Conservation (phyloP, 2,113 vertebrate species). For the Grallaria varia region DNA sequence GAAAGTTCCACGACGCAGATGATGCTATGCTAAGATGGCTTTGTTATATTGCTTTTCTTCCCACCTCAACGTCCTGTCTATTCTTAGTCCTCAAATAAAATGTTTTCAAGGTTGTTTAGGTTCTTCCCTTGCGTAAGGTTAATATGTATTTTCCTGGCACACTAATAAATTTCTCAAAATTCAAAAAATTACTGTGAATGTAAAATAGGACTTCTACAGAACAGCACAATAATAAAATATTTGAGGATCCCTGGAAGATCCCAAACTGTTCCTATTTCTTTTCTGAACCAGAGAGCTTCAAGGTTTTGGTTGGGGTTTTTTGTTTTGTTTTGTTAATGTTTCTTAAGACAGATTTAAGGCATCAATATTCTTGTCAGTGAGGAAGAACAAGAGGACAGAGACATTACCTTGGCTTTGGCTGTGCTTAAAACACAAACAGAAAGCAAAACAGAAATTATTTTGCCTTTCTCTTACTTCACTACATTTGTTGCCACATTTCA, state of each 20-base stretch:
- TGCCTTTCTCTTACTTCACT: neutral
- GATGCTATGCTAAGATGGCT: neutral
- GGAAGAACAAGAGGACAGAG: neutral
- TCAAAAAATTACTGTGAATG: neutral
- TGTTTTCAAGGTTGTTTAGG: neutral
- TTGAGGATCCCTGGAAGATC: neutral
- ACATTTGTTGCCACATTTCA: neutral
- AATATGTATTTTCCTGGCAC: neutral
- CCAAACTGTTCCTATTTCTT: neutral
- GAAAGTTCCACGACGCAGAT: neutral
- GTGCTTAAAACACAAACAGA: neutral
- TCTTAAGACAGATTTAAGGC: neutral
- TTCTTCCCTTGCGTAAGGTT: neutral
- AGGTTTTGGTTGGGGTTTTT: neutral
- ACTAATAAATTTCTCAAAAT: neutral
- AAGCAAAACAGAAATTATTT: neutral
- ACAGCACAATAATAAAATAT: neutral
- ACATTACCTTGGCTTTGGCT: neutral
- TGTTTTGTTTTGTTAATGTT: neutral
- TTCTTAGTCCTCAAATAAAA: neutral
- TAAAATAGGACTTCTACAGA: neutral
- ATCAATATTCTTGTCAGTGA: neutral
- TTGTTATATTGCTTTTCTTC: neutral
- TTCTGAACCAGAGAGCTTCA: neutral
- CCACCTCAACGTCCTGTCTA: fast-evolving